A percentile compares a stretch with the other conserved stretches of the same genome.
These are phyloP conservation scores for Fulica atra DNA, from an alignment of 2,113 vertebrate species.

Conservation along the genomic window DNA sequence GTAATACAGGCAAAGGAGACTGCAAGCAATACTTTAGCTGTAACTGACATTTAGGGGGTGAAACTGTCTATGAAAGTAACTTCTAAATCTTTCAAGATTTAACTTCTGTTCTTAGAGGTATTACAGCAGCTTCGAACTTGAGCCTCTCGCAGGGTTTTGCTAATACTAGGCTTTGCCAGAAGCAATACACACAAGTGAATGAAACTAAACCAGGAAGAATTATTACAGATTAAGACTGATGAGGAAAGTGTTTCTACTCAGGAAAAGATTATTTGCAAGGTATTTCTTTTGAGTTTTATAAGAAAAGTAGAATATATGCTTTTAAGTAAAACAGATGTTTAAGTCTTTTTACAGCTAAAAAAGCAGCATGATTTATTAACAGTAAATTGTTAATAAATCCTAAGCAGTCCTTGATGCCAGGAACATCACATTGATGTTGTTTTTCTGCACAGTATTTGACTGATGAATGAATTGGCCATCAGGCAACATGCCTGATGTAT, in stretches of 20 bases:
- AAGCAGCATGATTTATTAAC: neutral
- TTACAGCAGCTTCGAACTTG: neutral
- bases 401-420: neutral
- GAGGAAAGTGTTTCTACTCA: neutral
- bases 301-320: neutral
- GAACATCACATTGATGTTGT: neutral
- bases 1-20: neutral
- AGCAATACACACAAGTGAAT: neutral
- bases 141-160: neutral
- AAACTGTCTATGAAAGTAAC: neutral
- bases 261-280: neutral
- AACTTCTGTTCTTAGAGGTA: neutral
- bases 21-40: neutral
- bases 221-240: neutral
- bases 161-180: neutral
- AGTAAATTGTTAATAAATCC: too few relatives aligned
- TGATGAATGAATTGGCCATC: neutral
- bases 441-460: neutral
- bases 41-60: neutral
- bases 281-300: neutral
- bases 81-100: neutral
- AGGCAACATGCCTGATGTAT: neutral
- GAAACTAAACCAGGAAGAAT: neutral
- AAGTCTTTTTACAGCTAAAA: neutral
- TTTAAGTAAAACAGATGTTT: neutral